Percentiles rank a stretch among this genome's conserved stretches.
These are phyloP conservation scores for Platanista minor DNA, from an alignment of 2,113 vertebrate species.

Conservation along the genomic window DNA sequence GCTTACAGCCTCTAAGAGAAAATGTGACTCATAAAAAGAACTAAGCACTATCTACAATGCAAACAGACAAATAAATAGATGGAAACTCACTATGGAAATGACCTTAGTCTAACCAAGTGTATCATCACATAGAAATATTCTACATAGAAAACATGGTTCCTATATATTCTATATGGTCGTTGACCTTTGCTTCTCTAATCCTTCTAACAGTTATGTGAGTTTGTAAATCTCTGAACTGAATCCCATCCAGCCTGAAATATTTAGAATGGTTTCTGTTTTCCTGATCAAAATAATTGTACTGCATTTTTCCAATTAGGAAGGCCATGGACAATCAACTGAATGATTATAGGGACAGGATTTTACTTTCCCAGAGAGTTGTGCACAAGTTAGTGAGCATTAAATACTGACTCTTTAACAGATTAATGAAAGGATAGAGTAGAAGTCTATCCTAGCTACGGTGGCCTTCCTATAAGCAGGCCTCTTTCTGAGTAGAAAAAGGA, in stretches of 20 bases:
- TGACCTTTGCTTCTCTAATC: not conserved
- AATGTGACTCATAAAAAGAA: slow-evolving; percentile 4
- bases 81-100: not conserved
- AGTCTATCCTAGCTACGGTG: not conserved
- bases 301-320: not conserved
- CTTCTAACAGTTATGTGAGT: not conserved
- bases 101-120: not conserved
- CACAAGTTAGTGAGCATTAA: not conserved
- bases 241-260: not conserved
- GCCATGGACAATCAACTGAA: not conserved
- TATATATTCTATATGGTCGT: not conserved
- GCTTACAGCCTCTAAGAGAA: not conserved
- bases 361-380: not conserved
- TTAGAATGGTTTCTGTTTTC: not conserved
- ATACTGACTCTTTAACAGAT: not conserved
- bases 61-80: not conserved
- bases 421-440: not conserved
- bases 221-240: not conserved
- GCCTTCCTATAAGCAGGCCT: not conserved
- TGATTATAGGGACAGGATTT: not conserved
- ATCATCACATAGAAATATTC: not conserved
- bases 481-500: slow-evolving; percentile 10
- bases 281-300: not conserved
- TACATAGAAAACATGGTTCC: not conserved
- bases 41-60: not conserved